Evolutionary conservation across 2,888 invertebrate genomes (phyloP), one percentile per base, ranked within the genome.

Genomic region (Euproctis similis): DNA sequence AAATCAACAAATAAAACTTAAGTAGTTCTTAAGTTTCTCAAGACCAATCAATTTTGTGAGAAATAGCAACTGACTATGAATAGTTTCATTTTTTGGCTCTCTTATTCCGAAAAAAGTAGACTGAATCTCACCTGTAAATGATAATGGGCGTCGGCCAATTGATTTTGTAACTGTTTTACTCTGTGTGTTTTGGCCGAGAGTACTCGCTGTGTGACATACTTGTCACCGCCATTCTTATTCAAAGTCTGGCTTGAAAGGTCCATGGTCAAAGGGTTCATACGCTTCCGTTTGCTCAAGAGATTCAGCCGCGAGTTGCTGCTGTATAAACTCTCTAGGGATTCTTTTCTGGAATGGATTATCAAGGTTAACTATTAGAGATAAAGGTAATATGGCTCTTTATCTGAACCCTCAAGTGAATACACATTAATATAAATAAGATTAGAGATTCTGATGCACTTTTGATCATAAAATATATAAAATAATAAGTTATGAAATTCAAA

Each of bases 161-260:
- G 92, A 68, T 92, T 94, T 73, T 94, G 93, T 39, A 93, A 74
- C 33, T 91, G 90, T 56, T 93, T 91, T 13, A 92, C 85, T 12
- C 91, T 86, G 35, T 93, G 85, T 39, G 92, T 87, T 69, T 92
- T 91, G 1, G 93, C 93, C 0, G 93, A 93, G 42, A 92, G 74
- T 22, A 94, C 90, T 8, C 93, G 84, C 63, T 93, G 84, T 7
- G 84, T 66, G 18, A 84, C 80, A 36, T 64, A 77, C 26, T 67
- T 53, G 34, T 81, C 77, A 0, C 74, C 66, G 0, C 74, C 69
- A 1, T 44, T 41, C 43, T 58, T 64, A 36, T 47, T 55, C 9
- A 70, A 44, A 0, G 69, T 59, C 8, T 58, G 58, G 28, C 51
- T 64, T 1, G 74, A 68, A 62, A 70, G 61, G 30, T 67, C 73